A percentile compares a stretch with the other conserved stretches of the same genome.
Conservation (phyloP, 2,888 invertebrate species). For the Odontocerum albicorne region DNA sequence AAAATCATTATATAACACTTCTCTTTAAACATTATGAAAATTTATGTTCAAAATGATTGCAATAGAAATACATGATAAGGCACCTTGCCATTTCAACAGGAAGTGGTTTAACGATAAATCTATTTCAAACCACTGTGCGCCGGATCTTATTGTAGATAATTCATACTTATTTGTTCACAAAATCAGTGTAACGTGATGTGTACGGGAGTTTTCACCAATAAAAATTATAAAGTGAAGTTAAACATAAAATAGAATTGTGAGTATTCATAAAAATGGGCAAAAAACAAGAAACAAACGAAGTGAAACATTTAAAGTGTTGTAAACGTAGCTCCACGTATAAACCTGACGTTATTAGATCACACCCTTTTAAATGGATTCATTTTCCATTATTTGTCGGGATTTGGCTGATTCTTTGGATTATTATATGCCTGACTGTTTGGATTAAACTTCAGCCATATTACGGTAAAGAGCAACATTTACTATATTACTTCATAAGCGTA, state of each 20-base stretch:
- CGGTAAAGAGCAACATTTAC: neutral
- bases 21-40: too few species aligned
- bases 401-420: slow-evolving; percentile 32
- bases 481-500: slow-evolving; percentile 24
- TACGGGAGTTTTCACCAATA: too few species aligned
- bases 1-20: too few species aligned
- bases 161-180: too few species aligned
- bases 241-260: too few species aligned
- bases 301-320: slow-evolving; percentile 19
- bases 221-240: too few species aligned
- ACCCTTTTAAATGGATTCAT: slow-evolving; percentile 34
- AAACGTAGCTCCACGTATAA: slow-evolving; percentile 4
- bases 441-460: slow-evolving; percentile 7
- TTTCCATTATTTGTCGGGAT: slow-evolving; percentile 29
- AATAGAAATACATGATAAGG: too few species aligned
- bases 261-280: slow-evolving; percentile 7
- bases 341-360: slow-evolving; percentile 24
- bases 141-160: too few species aligned
- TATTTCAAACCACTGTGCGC: neutral
- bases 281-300: neutral
- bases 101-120: neutral
- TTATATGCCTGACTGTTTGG: slow-evolving; percentile 30
- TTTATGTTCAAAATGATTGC: too few species aligned
- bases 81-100: neutral
- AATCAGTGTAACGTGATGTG: too few species aligned